Evolutionary conservation across 2,888 invertebrate species (phyloP).

Genomic region (Thereva unica): DNA sequence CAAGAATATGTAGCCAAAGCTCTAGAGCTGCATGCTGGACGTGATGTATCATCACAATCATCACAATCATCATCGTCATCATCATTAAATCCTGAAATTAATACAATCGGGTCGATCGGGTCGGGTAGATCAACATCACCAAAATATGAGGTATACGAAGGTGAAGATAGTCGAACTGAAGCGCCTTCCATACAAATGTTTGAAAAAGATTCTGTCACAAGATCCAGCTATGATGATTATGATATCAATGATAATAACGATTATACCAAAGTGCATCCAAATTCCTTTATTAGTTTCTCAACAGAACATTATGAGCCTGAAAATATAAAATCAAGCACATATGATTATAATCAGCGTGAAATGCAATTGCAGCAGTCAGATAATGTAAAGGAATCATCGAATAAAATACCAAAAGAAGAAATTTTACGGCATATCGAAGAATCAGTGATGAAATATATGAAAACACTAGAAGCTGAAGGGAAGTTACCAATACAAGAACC

Average conservation of each 20-base stretch:
- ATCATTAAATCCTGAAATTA: slow-evolving; percentile 17
- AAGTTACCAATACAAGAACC: slow-evolving; percentile 49
- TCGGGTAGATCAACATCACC: slow-evolving; percentile 22
- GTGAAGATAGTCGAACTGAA: slow-evolving; percentile 40
- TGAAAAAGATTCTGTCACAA: slow-evolving; percentile 34
- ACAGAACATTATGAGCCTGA: slow-evolving; percentile 20
- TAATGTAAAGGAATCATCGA: slow-evolving; percentile 47
- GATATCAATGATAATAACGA: slow-evolving; percentile 15
- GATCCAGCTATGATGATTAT: slow-evolving; percentile 45
- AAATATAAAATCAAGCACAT: not conserved
- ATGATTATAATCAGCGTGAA: not conserved
- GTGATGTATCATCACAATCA: not conserved
- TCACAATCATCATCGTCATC: too few relatives aligned
- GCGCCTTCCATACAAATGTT: slow-evolving; percentile 41
- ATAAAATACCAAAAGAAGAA: slow-evolving; percentile 55
- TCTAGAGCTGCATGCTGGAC: slow-evolving; percentile 49
- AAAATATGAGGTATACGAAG: slow-evolving; percentile 40
- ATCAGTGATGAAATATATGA: slow-evolving; percentile 58
- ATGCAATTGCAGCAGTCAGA: not conserved
- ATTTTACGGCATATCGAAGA: slow-evolving; percentile 57
- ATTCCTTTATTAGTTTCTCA: slow-evolving; percentile 1
- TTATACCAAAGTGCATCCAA: slow-evolving; percentile 1
- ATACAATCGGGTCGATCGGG: too few relatives aligned
- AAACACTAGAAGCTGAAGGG: slow-evolving; percentile 54
- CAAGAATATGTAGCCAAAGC: slow-evolving; percentile 57